Evolutionary conservation across 2,888 invertebrate genomes (phyloP).

Genomic region (Pyrochroa serraticornis): DNA sequence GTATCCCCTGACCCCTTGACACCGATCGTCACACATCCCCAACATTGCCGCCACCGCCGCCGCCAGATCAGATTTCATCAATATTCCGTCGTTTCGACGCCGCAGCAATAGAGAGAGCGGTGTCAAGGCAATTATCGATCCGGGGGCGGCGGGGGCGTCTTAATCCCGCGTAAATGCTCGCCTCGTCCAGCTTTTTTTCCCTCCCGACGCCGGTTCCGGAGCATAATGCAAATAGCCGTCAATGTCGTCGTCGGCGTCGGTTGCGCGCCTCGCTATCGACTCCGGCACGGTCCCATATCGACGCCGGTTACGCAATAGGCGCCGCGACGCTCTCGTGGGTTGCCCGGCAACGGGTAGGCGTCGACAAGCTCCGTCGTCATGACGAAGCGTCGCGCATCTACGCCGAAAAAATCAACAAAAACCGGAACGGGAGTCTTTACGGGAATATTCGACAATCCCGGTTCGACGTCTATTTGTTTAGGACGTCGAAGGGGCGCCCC

Average conservation of each 20-base stretch:
- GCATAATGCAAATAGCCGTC: slow-evolving; percentile 21
- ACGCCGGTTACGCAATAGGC: slow-evolving; percentile 54
- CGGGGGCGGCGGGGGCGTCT: slow-evolving; percentile 16
- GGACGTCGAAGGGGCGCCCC: too few relatives aligned
- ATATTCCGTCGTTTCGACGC: not conserved
- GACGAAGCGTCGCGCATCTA: slow-evolving; percentile 49
- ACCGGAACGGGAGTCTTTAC: slow-evolving; percentile 2
- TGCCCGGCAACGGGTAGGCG: slow-evolving; percentile 50
- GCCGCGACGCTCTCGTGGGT: slow-evolving; percentile 51
- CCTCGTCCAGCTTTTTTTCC: slow-evolving; percentile 4
- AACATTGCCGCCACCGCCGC: not conserved
- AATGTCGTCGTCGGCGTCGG: slow-evolving; percentile 14
- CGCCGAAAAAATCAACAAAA: slow-evolving; percentile 16
- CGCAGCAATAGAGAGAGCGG: slow-evolving; percentile 5
- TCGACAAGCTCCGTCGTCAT: slow-evolving; percentile 51
- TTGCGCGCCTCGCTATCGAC: slow-evolving; percentile 21
- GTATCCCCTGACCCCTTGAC: slow-evolving; percentile 13
- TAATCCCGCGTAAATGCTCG: slow-evolving; percentile 13
- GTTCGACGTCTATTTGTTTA: slow-evolving; percentile 8
- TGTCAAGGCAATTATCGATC: slow-evolving; percentile 31
- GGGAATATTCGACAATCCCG: slow-evolving; percentile 3
- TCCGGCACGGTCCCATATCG: slow-evolving; percentile 44
- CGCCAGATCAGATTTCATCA: not conserved
- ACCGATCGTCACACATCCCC: not conserved
- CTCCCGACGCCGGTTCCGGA: not conserved